Conservation (phyloP, 1,140 invertebrate genomes). For the Zeugodacus cucurbitae region DNA sequence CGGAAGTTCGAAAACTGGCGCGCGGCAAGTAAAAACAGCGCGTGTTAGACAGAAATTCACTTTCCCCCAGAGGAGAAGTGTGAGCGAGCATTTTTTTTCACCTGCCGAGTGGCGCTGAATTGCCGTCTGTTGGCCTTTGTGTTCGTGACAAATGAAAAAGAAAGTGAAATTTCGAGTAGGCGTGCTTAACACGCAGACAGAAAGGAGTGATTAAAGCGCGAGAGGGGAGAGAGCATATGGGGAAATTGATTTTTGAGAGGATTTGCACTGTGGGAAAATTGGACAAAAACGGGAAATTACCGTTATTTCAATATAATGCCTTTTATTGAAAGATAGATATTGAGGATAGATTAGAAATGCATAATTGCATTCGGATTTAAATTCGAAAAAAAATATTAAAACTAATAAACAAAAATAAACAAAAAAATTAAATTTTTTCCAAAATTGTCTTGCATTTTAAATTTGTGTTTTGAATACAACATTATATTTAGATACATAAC, state of each 20-base stretch:
- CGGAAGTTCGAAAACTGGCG: background rate
- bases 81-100: constrained; percentile 5
- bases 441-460: too few relatives aligned
- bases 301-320: too few relatives aligned
- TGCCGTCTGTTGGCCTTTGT: constrained; percentile 3
- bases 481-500: too few relatives aligned
- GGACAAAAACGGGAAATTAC: too few relatives aligned
- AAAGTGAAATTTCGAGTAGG: constrained; percentile 13
- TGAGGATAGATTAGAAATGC: too few relatives aligned
- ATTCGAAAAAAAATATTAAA: too few relatives aligned
- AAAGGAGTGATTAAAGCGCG: background rate
- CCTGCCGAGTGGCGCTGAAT: background rate
- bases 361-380: too few relatives aligned
- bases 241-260: background rate
- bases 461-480: too few relatives aligned
- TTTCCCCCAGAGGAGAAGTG: background rate
- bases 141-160: constrained; percentile 27
- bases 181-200: background rate
- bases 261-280: too few relatives aligned
- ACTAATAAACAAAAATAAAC: too few relatives aligned
- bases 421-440: too few relatives aligned
- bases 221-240: background rate
- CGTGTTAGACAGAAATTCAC: background rate
- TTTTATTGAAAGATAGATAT: too few relatives aligned
- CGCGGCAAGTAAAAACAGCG: background rate